Conservation (phyloP, 2,113 vertebrate species). For the Tamias sibiricus region DNA sequence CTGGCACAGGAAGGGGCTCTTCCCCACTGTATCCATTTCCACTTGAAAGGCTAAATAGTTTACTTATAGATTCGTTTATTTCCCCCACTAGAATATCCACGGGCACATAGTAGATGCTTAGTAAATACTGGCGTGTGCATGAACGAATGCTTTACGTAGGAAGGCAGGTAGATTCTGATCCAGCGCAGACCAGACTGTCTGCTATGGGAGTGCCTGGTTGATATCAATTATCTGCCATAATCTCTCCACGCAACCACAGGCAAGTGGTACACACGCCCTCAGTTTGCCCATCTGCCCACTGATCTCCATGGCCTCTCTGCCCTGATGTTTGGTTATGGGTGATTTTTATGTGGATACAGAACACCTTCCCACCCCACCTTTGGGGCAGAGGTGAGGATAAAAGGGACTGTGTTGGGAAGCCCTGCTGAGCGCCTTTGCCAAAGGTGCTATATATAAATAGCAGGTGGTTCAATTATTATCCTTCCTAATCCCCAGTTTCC, state of each 20-base stretch:
- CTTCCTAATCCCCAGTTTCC: slow-evolving; percentile 70
- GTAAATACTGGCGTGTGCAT: not conserved
- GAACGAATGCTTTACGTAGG: not conserved
- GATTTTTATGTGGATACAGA: not conserved
- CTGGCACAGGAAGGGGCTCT: no score
- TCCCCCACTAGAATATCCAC: not conserved
- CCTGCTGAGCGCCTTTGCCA: slow-evolving; percentile 31
- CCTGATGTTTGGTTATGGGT: not conserved
- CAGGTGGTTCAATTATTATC: slow-evolving; percentile 72
- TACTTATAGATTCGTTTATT: not conserved
- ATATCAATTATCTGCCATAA: slow-evolving; percentile 20
- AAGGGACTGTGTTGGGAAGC: not conserved
- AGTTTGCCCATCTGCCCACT: not conserved
- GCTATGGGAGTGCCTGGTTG: not conserved
- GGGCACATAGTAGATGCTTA: not conserved
- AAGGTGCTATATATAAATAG: slow-evolving; percentile 70
- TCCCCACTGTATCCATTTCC: no score
- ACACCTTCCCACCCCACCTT: not conserved
- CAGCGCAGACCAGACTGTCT: not conserved
- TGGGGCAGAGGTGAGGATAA: not conserved
- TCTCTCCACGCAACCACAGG: not conserved
- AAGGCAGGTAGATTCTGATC: not conserved
- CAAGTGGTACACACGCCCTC: not conserved
- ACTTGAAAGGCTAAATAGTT: not conserved
- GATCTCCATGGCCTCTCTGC: not conserved